Base-by-base conservation (phyloP, 2,113 vertebrate genomes). In the Takifugu flavidus region DNA sequence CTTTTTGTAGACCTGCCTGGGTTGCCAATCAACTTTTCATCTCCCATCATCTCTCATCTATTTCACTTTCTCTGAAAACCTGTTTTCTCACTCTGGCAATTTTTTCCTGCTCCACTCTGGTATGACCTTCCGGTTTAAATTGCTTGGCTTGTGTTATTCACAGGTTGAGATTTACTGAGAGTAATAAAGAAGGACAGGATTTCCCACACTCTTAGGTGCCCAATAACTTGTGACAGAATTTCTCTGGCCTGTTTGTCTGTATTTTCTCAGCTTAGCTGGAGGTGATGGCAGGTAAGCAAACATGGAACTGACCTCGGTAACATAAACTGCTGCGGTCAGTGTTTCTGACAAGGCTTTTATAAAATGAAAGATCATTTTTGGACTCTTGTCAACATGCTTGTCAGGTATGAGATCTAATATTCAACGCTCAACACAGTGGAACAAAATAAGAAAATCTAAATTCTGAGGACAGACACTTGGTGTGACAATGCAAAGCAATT, bases 111-210 rank as follows among this genome's bases (percentile, higher is more conserved):
- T 88, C 89, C 90, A 88, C 89, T 90, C 88, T 89, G 84, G 89
- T 86, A 86, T 91, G 90, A 91, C 91, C 91, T 91, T 91, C 88
- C 79, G 75, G 81, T 79, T 70, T 85, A 90, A 88, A 91, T 89
- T 90, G 89, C 89, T 88, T 86, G 84, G 83, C 87, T 90, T 86
- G 84, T 89, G 89, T 91, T 92, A 91, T 92, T 92, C 90, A 89
- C 88, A 88, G 85, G 85, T 85, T 77, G 85, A 89, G 87, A 88
- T 91, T 89, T 88, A 87, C 87, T 75, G 78, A 79, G 87, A 89
- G 88, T 88, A 91, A 87, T 89, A 88, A 86, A 87, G 86, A 85
- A 78, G 79, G 56, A 31, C 63, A 83, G 88, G 88, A 89, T 91
- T 89, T 89, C 84, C 81, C 83, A 80, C 87, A 85, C 84, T 86